Evolutionary conservation across 2,797 vertebrate genomes (phyloP).

Genomic region (Aphelocoma californica): DNA sequence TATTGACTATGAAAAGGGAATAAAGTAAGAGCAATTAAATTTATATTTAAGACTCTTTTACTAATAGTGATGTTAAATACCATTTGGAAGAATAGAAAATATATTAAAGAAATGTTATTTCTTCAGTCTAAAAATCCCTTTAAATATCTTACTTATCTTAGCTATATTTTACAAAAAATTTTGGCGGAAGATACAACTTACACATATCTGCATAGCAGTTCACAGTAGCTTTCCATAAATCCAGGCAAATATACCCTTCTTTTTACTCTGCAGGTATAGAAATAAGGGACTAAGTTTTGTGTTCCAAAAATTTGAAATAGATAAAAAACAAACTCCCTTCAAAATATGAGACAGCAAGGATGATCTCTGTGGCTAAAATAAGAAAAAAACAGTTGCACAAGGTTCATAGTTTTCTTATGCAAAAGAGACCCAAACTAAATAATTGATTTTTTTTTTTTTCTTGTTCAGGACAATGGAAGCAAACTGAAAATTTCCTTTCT

Average conservation of each 20-base stretch:
- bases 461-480: not conserved
- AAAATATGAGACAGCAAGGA: not conserved
- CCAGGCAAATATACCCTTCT: not conserved
- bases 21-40: not conserved
- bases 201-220: not conserved
- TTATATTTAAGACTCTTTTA: not conserved
- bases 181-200: not conserved
- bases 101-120: not conserved
- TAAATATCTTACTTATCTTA: not conserved
- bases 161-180: not conserved
- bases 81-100: not conserved
- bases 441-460: not conserved
- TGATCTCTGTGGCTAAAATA: not conserved
- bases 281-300: not conserved
- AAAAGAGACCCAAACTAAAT: not conserved
- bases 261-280: not conserved
- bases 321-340: not conserved
- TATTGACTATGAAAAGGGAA: not conserved
- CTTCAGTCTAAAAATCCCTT: not conserved
- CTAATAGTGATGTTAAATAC: not conserved
- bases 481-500: not conserved
- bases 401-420: not conserved
- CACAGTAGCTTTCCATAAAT: not conserved
- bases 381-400: not conserved
- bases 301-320: not conserved